phyloP scores from a whole-genome alignment of 1,140 invertebrate genomes.

The Trichonephila clavata region DNA sequence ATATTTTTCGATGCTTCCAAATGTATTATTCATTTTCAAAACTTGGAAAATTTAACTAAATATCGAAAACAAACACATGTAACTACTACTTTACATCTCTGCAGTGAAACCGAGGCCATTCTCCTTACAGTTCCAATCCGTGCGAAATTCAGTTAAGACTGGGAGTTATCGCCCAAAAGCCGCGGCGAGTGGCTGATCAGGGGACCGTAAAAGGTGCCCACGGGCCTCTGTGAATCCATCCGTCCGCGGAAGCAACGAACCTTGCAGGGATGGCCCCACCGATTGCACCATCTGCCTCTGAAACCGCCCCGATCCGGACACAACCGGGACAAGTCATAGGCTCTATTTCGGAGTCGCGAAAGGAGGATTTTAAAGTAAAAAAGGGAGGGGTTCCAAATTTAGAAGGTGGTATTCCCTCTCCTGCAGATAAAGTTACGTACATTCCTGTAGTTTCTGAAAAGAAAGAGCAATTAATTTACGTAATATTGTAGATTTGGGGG shows the following conservation, averaged over 20 bases:
- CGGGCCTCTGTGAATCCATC: constrained; percentile 4
- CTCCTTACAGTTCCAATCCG: background rate
- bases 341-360: background rate
- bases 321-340: background rate
- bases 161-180: constrained; percentile 13
- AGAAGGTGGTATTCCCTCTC: too few species aligned
- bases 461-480: too few species aligned
- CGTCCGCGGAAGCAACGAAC: constrained; percentile 26
- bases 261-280: constrained; percentile 18
- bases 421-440: too few species aligned
- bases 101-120: background rate
- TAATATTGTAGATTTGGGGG: too few species aligned
- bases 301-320: background rate
- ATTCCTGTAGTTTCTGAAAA: too few species aligned
- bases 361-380: background rate
- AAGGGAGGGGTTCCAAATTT: too few species aligned
- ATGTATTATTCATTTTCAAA: too few species aligned
- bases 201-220: constrained; percentile 39
- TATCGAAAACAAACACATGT: too few species aligned
- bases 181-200: background rate
- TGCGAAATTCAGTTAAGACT: constrained; percentile 9
- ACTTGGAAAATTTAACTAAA: too few species aligned
- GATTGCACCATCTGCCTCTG: constrained; percentile 25
- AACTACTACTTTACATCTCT: too few species aligned
- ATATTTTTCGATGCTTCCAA: too few species aligned